phyloP scores from a whole-genome alignment of 2,888 invertebrate genomes.

The Heliconius sara region DNA sequence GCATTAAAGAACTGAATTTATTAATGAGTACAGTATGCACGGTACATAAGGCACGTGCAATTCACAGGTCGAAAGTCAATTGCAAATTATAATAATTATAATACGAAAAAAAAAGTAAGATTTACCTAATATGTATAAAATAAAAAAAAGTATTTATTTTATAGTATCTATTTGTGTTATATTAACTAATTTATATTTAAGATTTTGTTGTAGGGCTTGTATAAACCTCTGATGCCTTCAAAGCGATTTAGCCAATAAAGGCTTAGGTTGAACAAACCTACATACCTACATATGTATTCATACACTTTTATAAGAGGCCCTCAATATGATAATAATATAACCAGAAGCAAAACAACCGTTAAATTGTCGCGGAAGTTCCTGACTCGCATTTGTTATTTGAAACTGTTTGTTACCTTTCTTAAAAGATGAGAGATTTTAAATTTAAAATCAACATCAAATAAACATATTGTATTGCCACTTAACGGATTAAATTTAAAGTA shows the following conservation, averaged over 20 bases:
- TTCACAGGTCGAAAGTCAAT: constrained; percentile 2
- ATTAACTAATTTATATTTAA: neutral
- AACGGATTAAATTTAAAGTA: neutral
- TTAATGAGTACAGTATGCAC: neutral
- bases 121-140: neutral
- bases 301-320: constrained; percentile 1
- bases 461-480: neutral
- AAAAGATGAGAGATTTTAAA: neutral
- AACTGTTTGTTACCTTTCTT: constrained; percentile 21
- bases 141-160: neutral
- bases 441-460: neutral
- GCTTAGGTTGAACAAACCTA: neutral
- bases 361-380: constrained; percentile 73
- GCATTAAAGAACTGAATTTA: neutral
- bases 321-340: constrained; percentile 44
- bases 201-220: neutral
- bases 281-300: neutral
- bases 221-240: neutral
- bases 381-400: constrained; percentile 68
- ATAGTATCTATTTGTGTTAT: neutral
- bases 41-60: neutral
- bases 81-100: neutral
- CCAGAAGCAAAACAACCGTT: constrained; percentile 64
- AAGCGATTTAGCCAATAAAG: neutral
- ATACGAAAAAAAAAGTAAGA: neutral